Conservation (phyloP, 2,888 invertebrate genomes). For the Acholoe squamosa region DNA sequence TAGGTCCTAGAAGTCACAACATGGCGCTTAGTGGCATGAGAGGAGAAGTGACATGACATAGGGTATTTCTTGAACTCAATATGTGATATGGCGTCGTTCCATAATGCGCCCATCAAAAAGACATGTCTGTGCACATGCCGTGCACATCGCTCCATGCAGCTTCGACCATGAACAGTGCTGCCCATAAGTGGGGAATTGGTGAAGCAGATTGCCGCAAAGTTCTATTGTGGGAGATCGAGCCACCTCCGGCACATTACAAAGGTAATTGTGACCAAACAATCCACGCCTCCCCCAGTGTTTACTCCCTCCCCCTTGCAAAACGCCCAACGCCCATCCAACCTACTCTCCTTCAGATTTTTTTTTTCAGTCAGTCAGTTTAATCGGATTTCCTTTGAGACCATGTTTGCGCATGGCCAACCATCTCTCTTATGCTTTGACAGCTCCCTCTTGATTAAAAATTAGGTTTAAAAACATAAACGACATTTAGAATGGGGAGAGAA, state of each 20-base stretch:
- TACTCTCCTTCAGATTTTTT: too few relatives aligned
- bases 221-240: too few relatives aligned
- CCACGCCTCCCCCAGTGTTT: background rate
- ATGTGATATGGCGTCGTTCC: too few relatives aligned
- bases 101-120: too few relatives aligned
- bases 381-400: conserved; percentile 4
- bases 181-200: background rate
- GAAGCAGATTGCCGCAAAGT: too few relatives aligned
- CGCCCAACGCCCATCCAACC: background rate
- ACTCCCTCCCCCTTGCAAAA: background rate
- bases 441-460: background rate
- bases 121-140: too few relatives aligned
- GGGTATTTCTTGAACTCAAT: too few relatives aligned
- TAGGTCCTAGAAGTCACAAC: too few relatives aligned
- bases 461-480: background rate
- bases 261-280: conserved; percentile 36
- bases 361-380: conserved; percentile 1
- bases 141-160: too few relatives aligned
- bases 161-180: background rate
- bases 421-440: background rate
- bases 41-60: too few relatives aligned
- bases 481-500: background rate
- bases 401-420: background rate
- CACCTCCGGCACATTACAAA: background rate
- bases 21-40: too few relatives aligned